A percentile compares a stretch with the other conserved stretches of the same genome.
These are phyloP conservation scores for Campylomormyrus numenius DNA, from an alignment of 2,113 vertebrate genomes.

Conservation along the genomic window DNA sequence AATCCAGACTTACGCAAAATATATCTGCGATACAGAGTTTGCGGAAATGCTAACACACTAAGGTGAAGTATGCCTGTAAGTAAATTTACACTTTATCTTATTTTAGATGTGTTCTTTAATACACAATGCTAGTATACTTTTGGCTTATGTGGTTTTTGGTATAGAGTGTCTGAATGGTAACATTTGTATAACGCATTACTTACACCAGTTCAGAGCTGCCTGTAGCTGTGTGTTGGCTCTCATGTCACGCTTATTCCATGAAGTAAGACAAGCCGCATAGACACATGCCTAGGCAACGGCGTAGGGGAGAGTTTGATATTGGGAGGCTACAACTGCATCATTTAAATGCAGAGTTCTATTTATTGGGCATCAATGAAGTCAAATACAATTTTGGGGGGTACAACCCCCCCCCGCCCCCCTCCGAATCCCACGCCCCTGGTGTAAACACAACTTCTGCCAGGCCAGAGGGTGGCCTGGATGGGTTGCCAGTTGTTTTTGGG, in stretches of 20 bases:
- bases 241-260: background rate
- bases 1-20: background rate
- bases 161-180: background rate
- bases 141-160: background rate
- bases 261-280: background rate
- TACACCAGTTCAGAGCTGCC: background rate
- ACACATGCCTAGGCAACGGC: background rate
- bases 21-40: background rate
- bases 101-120: background rate
- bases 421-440: background rate
- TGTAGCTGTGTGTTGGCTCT: background rate
- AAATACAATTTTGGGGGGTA: background rate
- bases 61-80: background rate
- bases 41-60: background rate
- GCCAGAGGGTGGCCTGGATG: background rate
- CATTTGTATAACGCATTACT: background rate
- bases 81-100: background rate
- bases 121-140: background rate
- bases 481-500: background rate
- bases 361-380: background rate
- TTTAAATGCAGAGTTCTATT: background rate
- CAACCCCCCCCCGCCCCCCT: no score
- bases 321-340: background rate
- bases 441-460: background rate
- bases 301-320: background rate